These are phyloP conservation scores for Biston stratarius DNA, from an alignment of 2,888 invertebrate genomes.

Conservation along the genomic window DNA sequence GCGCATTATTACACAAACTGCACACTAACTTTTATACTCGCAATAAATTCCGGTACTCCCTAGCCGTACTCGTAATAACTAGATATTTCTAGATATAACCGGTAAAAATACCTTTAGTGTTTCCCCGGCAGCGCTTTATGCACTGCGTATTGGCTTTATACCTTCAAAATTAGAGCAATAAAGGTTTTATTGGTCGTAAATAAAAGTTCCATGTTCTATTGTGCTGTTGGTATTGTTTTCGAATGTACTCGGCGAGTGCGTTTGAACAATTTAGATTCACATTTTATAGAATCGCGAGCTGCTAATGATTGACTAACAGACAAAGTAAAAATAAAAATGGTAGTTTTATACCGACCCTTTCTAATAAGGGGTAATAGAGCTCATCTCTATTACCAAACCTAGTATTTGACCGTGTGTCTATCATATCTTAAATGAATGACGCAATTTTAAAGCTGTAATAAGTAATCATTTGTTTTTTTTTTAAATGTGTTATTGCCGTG, in stretches of 20 bases:
- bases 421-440: no score
- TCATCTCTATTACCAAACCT: no score
- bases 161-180: constrained; percentile 66
- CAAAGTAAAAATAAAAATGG: no score
- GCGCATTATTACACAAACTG: constrained; percentile 69
- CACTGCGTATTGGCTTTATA: constrained; percentile 57
- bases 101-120: constrained; percentile 54
- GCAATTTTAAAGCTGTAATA: no score
- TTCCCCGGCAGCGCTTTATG: constrained; percentile 49
- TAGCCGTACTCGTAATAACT: constrained; percentile 50
- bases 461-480: no score
- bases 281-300: not conserved
- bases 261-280: not conserved
- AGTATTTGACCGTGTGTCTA: no score
- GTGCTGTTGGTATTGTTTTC: constrained; percentile 32
- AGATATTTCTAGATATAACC: constrained; percentile 61
- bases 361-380: no score
- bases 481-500: no score
- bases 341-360: no score
- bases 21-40: constrained; percentile 71
- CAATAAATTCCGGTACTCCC: constrained; percentile 66
- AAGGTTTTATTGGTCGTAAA: constrained; percentile 70
- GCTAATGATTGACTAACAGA: no score
- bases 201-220: constrained; percentile 49
- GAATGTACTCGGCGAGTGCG: constrained; percentile 11